Percentiles rank a stretch among this genome's conserved stretches.
Evolutionary conservation across 1,140 invertebrate species (phyloP).

Genomic region (Brachionus plicatilis): DNA sequence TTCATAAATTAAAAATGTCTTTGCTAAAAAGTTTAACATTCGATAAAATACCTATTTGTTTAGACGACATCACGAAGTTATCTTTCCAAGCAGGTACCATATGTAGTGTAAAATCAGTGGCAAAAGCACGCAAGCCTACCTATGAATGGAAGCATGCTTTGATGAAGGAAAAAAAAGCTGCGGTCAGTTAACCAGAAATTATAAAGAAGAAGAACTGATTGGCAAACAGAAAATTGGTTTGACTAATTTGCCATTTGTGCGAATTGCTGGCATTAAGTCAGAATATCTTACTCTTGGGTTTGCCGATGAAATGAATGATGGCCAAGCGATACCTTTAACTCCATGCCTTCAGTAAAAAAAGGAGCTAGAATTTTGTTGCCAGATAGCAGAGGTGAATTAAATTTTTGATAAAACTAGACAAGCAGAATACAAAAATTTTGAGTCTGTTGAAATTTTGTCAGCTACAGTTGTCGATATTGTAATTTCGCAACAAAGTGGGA

Average conservation of each 20-base stretch:
- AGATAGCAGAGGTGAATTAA: background rate
- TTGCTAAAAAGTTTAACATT: background rate
- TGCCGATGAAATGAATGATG: background rate
- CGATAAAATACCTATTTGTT: background rate
- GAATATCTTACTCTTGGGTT: background rate
- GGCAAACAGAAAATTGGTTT: background rate
- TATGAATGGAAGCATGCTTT: background rate
- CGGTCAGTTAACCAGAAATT: background rate
- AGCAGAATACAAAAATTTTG: background rate
- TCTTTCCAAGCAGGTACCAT: background rate
- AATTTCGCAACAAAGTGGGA: background rate
- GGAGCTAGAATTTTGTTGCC: background rate
- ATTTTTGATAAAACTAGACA: background rate
- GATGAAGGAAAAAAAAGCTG: background rate
- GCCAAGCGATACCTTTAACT: background rate
- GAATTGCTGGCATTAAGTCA: background rate
- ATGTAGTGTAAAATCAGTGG: background rate
- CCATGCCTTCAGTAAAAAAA: background rate
- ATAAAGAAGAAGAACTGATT: background rate
- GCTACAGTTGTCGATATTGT: background rate
- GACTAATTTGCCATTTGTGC: background rate
- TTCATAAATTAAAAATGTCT: background rate
- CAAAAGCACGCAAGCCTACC: background rate
- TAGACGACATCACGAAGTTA: background rate
- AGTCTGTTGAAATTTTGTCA: background rate